Base-by-base conservation (phyloP, 2,113 vertebrate genomes). In the Cyrtonyx montezumae region DNA sequence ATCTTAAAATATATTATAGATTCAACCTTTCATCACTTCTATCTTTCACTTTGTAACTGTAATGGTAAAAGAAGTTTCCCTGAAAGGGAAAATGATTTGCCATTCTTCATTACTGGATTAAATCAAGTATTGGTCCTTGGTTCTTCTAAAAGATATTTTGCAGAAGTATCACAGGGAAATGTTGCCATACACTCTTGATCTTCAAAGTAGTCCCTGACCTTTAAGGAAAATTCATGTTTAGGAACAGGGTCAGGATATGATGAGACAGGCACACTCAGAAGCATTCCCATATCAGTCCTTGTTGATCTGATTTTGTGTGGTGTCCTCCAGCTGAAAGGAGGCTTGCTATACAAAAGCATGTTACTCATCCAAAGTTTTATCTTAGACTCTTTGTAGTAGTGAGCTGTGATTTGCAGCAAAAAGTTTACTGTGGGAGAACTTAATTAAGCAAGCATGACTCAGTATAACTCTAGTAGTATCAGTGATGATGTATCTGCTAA, bases 111-210 rank as follows among this genome's bases (percentile, higher is more conserved):
- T 40, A 40, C 12, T 40, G 40, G 40, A 40, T 40, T 40, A 11
- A 66, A 13, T 5, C 8, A 9, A 1, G 2, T 8, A 28, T 13
- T 79, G n/a, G 25, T 19, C 45, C 37, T 65, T 2, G 1, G 13
- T 46, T 13, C 3, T 34, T 46, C 36, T 40, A 69, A 73, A 70
- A 55, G 3, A 0, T 34, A 25, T 69, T 74, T 74, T 93, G 16
- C 42, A 74, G n/a, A 66, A 83, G 56, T 56, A 21, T 3, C 19
- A 28, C 16, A 28, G 12, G 25, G 14, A 69, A 66, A 51, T 75
- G 34, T 18, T 84, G 5, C 6, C 16, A 6, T 62, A 28, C 22
- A 8, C 10, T 83, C 83, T 67, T 42, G 68, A 1, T 30, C 30
- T 74, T 66, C 63, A 40, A 5, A 22, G 22, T 42, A 66, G 59